Base-by-base conservation (phyloP, 1,140 invertebrate genomes). In the Drosophila azteca region DNA sequence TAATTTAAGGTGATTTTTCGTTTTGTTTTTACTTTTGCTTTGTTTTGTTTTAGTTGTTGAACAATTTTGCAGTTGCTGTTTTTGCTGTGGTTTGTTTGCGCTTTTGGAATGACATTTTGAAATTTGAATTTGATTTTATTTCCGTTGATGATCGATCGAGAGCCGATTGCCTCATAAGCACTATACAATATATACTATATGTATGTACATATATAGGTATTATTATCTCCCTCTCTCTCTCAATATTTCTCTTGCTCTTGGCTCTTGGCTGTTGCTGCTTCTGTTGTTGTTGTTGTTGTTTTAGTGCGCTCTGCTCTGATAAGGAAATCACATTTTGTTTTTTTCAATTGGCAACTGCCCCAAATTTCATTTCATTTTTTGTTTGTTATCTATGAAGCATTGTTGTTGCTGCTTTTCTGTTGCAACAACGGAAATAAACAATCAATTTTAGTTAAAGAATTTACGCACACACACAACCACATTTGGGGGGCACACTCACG, bases 381-480 rank as follows among this genome's bases (percentile, higher is more conserved):
- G 71, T 81, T 77, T 79, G 77, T 79, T 79, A 79, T 79, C 64
- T 70, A 60, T 15, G 44, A 31, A 35, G 15, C 24, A 39, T 29
- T 69, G 50, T 53, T 60, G 57, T 49, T 70, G 64, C 54, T 81
- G 74, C 49, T 61, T 53, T 61, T 29, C 49, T 61, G 50, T 50
- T 66, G 66, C 70, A 68, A 52, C 82, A 80, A 85, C 83, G 83
- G 83, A 88, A 88, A 88, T 88, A 88, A 88, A 88, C 83, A 88
- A 88, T 88, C 83, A 88, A 88, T 88, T 88, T 89, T 89, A 88
- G 83, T 88, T 88, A 88, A 88, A 89, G 79, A 89, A 89, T 88
- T 83, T 89, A 88, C 65, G 77, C 81, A 69, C 81, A 62, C 77
- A 80, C 64, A 84, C 55, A 75, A 53, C 60, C 66, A 79, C 73